Conservation (phyloP, 2,113 vertebrate genomes). For the Glaucomys volans region DNA sequence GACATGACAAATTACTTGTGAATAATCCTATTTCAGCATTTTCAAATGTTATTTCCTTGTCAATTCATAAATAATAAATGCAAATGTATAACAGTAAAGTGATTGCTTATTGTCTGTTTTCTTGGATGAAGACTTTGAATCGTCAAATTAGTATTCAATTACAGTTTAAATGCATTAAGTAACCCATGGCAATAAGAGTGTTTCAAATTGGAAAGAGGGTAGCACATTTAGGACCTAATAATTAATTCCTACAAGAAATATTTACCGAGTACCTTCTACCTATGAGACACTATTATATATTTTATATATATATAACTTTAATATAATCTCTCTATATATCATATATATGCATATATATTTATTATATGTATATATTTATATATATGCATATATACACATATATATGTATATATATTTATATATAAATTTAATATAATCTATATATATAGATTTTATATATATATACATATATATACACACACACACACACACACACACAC, state of each 20-base stretch:
- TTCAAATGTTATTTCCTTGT: slow-evolving; percentile 44
- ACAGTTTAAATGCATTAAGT: slow-evolving; percentile 6
- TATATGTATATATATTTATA: too few species aligned
- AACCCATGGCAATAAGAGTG: background rate
- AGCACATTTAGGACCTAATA: background rate
- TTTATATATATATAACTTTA: too few species aligned
- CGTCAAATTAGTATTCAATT: background rate
- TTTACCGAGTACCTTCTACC: background rate
- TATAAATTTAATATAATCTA: too few species aligned
- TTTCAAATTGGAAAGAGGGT: background rate
- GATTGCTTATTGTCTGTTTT: background rate
- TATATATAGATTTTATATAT: too few species aligned
- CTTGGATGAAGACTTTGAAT: background rate
- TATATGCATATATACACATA: too few species aligned
- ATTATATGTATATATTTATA: too few species aligned
- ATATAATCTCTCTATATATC: too few species aligned
- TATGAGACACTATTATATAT: background rate
- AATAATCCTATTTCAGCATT: slow-evolving; percentile 40
- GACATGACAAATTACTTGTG: slow-evolving; percentile 3
- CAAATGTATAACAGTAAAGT: background rate
- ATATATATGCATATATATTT: too few species aligned
- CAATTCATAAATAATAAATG: slow-evolving; percentile 47
- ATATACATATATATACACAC: too few species aligned
- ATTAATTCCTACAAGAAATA: background rate
- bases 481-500: too few species aligned